Conservation (phyloP, 2,113 vertebrate genomes). For the Pelecanoides urinatrix region DNA sequence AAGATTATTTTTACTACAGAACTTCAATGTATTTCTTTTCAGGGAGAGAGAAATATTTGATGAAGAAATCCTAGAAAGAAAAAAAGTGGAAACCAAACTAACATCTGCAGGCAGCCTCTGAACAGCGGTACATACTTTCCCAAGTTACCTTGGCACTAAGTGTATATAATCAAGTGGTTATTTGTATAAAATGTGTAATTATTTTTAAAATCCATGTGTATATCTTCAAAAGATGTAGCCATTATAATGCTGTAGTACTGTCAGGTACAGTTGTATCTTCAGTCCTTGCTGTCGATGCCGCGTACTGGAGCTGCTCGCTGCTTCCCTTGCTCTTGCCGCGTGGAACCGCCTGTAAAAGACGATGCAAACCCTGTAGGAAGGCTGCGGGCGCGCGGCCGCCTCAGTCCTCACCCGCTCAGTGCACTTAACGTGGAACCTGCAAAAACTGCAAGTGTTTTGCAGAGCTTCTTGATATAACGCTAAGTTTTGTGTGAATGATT, state of each 20-base stretch:
- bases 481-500: accelerated
- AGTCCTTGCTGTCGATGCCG: accelerated
- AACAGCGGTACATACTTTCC: background rate
- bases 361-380: accelerated
- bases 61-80: conserved; percentile 66
- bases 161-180: background rate
- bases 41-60: conserved; percentile 78
- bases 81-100: conserved; percentile 9
- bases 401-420: accelerated
- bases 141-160: background rate
- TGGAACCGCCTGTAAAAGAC: background rate
- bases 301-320: background rate
- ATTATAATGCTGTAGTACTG: accelerated
- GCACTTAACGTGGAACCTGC: accelerated
- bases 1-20: too few relatives aligned
- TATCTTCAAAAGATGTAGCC: background rate
- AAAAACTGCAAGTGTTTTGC: background rate
- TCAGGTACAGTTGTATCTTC: accelerated
- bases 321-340: accelerated
- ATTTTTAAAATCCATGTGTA: background rate
- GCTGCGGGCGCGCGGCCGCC: accelerated
- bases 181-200: background rate
- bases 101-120: background rate
- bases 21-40: background rate
- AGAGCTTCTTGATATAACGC: background rate